Percentiles rank a stretch among this genome's conserved stretches.
phyloP scores from a whole-genome alignment of 2,113 vertebrate species.

The Aplodontia rufa region DNA sequence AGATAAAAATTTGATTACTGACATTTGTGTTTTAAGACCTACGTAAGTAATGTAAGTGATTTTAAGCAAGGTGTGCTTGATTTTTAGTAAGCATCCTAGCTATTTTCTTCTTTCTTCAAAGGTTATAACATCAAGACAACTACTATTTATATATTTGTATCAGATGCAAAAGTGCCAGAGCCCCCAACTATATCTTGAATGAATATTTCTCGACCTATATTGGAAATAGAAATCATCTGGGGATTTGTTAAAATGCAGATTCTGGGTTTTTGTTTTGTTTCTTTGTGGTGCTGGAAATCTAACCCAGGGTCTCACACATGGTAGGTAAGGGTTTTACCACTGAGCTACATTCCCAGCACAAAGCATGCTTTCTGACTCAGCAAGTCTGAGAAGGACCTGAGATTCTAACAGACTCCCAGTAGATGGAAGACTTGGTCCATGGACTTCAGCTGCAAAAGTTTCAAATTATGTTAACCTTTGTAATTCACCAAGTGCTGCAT shows the following conservation, averaged over 20 bases:
- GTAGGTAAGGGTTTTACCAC: neutral
- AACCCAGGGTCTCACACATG: neutral
- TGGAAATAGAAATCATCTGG: rapidly evolving
- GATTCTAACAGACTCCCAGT: neutral
- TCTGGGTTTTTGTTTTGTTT: neutral
- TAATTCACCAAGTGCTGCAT: neutral
- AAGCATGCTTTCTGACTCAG: neutral
- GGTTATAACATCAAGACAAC: neutral
- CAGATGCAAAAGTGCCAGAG: neutral
- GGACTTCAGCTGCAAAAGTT: neutral
- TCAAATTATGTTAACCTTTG: neutral
- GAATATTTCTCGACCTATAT: neutral
- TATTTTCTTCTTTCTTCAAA: neutral
- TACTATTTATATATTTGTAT: neutral
- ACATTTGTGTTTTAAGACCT: neutral
- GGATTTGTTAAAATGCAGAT: neutral
- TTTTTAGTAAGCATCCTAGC: neutral
- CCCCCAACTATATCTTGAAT: neutral
- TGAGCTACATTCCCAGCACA: neutral
- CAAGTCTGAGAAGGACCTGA: neutral
- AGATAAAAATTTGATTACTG: neutral
- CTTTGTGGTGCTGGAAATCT: neutral
- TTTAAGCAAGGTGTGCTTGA: neutral
- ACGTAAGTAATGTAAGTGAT: neutral
- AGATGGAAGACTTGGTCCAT: neutral